Evolutionary conservation across 2,113 vertebrate genomes (phyloP).

Genomic region (Daphoenositta chrysoptera): DNA sequence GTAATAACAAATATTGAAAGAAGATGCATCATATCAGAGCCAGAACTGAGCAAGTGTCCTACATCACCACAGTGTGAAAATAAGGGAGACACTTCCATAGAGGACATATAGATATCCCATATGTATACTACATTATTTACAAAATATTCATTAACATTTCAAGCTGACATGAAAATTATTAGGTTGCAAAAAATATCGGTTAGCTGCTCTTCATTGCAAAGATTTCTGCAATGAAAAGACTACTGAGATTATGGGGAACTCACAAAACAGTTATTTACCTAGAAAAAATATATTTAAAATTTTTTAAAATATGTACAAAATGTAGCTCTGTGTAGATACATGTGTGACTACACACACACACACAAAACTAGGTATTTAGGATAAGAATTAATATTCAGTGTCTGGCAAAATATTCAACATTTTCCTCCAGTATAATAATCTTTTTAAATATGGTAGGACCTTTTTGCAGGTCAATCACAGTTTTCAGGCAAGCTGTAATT

Average conservation of each 20-base stretch:
- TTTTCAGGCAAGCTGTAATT: constrained; percentile 60
- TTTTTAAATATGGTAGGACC: constrained; percentile 30
- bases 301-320: neutral
- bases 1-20: neutral
- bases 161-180: neutral
- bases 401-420: neutral
- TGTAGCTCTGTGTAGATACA: neutral
- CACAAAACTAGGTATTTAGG: neutral
- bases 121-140: neutral
- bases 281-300: neutral
- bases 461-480: constrained; percentile 53
- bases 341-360: neutral
- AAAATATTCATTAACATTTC: neutral
- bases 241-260: neutral
- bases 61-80: neutral
- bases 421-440: constrained; percentile 28
- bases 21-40: neutral
- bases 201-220: neutral
- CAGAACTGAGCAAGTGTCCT: neutral
- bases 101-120: neutral
- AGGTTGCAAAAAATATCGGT: neutral
- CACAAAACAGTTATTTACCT: neutral
- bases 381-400: constrained; percentile 12
- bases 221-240: neutral
- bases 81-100: neutral